Base-by-base conservation (phyloP, 2,113 vertebrate genomes). In the Triplophysa dalaica region DNA sequence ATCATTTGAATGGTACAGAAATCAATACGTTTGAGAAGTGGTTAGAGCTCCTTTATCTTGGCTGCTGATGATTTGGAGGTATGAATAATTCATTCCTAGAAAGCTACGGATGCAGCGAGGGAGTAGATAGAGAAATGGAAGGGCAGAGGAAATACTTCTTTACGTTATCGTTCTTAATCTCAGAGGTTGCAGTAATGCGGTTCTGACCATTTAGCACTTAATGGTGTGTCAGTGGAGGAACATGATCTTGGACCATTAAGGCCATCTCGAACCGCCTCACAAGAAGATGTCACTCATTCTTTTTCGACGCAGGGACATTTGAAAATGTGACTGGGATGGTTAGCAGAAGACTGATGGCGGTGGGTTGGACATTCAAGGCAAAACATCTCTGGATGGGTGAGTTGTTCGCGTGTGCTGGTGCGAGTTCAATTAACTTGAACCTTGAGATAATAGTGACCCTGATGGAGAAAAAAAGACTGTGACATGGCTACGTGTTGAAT, bases 31-130 rank as follows among this genome's bases (percentile, higher is more conserved):
- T 92, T 92, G 90, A 94, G 92, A 92, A 91, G 90, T 88, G 87
- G 92, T 93, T 91, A 91, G 92, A 94, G 90, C 82, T 93, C 89
- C 93, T 93, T 92, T 92, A 94, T 94, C 94, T 93, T 93, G 93
- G 91, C 73, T 83, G 92, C 79, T 87, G 93, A 90, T 94, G 93
- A 94, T 96, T 96, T 95, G 92, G 88, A 90, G 75, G 86, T 91
- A 85, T 96, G 93, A 95, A 96, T 97, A 94, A 97, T 97, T 96
- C 93, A 97, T 94, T 90, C 85, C 79, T 85, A 89, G 92, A 91
- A 93, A 89, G 88, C 91, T 83, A 90, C 90, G 90, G 92, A 90
- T 92, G 90, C 88, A 91, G 92, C 89, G 58, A 38, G 65, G 26
- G 76, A 84, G 70, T 77, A 76, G 83, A 82, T 66, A 56, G 91